Base-by-base conservation (phyloP, 2,888 invertebrate genomes). In the Acrobasis suavella region DNA sequence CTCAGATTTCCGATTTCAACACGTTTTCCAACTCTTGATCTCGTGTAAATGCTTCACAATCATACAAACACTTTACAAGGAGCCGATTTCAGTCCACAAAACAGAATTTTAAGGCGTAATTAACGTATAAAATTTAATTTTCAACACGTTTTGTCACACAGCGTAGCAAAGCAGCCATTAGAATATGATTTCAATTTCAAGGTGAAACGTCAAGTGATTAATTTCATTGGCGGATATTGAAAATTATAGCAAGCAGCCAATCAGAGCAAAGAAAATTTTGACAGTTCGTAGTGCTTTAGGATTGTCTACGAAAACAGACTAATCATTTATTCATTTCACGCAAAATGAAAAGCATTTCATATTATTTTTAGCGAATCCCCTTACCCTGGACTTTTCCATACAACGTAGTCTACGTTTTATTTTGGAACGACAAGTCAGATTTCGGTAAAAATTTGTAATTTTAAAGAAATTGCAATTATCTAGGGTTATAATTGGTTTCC, bases 151-250 rank as follows among this genome's bases (percentile, higher is more conserved):
- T 66, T 68, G 74, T 76, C 75, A 71, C 68, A 66, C 38, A 60
- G 42, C 38, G 14, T 52, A 52, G 51, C 54, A 55, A 68, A 78
- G 80, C 80, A 85, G 83, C 82, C 84, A 87, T 83, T 58, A 70
- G 49, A 63, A 60, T 64, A 67, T 70, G 79, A 75, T 83, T 71
- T 74, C 71, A 22, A 61, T 65, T 64, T 62, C 67, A 64, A 72
- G 76, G 76, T 56, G 7, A 56, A 70, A 74, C 71, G 67, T 62
- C 63, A 49, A 50, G 15, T 55, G 63, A 22, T 51, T 16, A 50
- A 15, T 5, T 17, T 64, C 64, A 74, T 72, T 75, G 60, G 60
- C 14, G 42, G 42, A 52, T 50, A 50, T 14, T 9, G 22, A 17
- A 42, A 9, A 38, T 32, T 54, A 38, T 8, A 15, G 37, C 15